Evolutionary conservation across 1,140 invertebrate species (phyloP).

Genomic region (Pachypsylla venusta): DNA sequence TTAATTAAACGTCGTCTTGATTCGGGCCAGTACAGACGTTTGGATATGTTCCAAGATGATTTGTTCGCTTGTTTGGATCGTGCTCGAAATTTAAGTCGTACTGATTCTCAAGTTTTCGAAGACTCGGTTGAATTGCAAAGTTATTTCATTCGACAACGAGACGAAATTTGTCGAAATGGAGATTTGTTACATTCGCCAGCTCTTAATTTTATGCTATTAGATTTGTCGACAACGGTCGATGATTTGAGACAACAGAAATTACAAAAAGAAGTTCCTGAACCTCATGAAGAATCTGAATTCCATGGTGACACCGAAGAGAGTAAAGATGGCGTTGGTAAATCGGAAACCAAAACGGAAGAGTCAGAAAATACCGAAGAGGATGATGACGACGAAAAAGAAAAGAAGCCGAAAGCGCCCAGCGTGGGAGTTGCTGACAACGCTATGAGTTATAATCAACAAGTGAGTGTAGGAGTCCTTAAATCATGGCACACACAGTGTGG

Average conservation of each 20-base stretch:
- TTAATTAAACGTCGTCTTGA: conserved; percentile 71
- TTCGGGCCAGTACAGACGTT: conserved; percentile 71
- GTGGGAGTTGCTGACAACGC: conserved; percentile 25
- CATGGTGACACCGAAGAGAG: conserved; percentile 20
- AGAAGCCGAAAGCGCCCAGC: conserved; percentile 7
- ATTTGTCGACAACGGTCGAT: conserved; percentile 56
- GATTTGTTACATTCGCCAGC: conserved; percentile 75
- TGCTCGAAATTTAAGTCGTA: conserved; percentile 68
- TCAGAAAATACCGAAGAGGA: conserved; percentile 14
- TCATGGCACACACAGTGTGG: no score
- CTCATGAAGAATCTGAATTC: conserved; percentile 13
- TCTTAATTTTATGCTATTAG: conserved; percentile 56
- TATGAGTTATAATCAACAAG: conserved; percentile 21
- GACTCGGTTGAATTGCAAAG: conserved; percentile 88
- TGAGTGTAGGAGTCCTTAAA: no score
- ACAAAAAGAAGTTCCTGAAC: conserved; percentile 43
- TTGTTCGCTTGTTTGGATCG: conserved; percentile 86
- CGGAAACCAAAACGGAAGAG: conserved; percentile 19
- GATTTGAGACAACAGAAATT: conserved; percentile 59
- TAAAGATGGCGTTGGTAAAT: conserved; percentile 26
- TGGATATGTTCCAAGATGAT: conserved; percentile 94
- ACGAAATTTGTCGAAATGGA: conserved; percentile 55
- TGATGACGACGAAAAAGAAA: conserved; percentile 11
- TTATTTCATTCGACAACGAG: conserved; percentile 69
- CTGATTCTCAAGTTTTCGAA: conserved; percentile 88